Conservation (phyloP, 2,113 vertebrate genomes). For the Genyomyrus donnyi region DNA sequence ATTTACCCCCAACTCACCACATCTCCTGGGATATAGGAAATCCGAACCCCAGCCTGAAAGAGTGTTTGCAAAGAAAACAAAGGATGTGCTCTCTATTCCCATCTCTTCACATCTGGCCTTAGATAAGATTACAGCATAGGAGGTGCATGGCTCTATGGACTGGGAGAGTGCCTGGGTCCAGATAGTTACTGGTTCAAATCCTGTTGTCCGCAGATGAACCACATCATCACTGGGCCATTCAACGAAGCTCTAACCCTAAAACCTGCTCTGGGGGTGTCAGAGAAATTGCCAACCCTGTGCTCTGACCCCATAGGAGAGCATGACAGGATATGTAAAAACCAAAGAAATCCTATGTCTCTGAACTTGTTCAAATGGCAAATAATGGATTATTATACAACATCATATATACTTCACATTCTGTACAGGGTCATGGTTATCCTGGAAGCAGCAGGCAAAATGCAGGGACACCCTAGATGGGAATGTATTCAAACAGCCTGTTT, state of each 20-base stretch:
- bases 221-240: background rate
- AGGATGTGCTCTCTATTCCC: background rate
- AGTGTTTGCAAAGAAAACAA: background rate
- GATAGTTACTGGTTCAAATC: background rate
- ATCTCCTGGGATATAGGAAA: background rate
- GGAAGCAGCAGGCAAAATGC: background rate
- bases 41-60: background rate
- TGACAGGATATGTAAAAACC: background rate
- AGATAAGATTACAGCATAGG: background rate
- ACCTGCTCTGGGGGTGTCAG: background rate
- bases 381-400: background rate
- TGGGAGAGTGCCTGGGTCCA: background rate
- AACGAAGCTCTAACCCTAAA: background rate
- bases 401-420: background rate
- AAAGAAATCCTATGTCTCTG: background rate
- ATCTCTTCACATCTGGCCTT: background rate
- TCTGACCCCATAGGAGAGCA: background rate
- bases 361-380: background rate
- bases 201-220: background rate
- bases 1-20: background rate
- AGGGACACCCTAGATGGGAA: background rate
- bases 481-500: background rate
- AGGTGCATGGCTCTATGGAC: background rate
- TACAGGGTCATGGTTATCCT: background rate
- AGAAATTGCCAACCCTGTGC: background rate